Evolutionary conservation across 37 sponge, comb jelly and placozoan species (phyloP), one percentile per base, ranked within the genome.

Genomic region (Ianthella basta): DNA sequence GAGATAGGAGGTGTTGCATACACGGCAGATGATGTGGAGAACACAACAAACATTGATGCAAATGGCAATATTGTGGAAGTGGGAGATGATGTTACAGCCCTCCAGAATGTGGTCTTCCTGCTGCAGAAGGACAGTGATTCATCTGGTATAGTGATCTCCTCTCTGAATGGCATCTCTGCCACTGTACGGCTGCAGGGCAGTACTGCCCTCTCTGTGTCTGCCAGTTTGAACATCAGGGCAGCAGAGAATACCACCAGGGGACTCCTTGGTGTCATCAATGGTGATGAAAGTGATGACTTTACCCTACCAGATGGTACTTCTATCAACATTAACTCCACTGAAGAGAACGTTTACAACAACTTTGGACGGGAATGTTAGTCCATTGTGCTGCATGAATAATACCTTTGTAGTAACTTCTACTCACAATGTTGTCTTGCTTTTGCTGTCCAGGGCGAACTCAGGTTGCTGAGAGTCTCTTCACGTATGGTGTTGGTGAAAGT

Each of bases 351-450:
- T 15, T 91, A 86, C 61, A 40, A 85, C 41, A 23, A 84, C 27
- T 91, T 86, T 91, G 91, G 91, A 32, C 13, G 80, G 38, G 3
- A 40, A 0, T 91, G 91, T 91, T 60, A 91, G 91, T 82, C 27
- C 14, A 24, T 67, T 67, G 13, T n/a, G 14, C 14, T 67, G 14
- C 30, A n/a, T 14, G 20, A n/a, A 25, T 24, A 67, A 15, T 27
- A 13, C 30, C 30, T 25, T 23, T 67, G 27, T 67, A 24, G 14
- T 24, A 27, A 25, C 27, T 67, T 16, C 30, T 56, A n/a, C n/a
- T n/a, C n/a, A 19, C 18, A 19, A 56, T 56, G 15, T 56, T 56
- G 16, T 19, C 8, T 63, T 29, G 27, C 4, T 29, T 27, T 63
- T 29, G 24, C 24, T 24, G 29, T 69, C 1, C 34, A 69, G 70